Base-by-base conservation (phyloP, 1,140 invertebrate genomes). In the Formica selysi region DNA sequence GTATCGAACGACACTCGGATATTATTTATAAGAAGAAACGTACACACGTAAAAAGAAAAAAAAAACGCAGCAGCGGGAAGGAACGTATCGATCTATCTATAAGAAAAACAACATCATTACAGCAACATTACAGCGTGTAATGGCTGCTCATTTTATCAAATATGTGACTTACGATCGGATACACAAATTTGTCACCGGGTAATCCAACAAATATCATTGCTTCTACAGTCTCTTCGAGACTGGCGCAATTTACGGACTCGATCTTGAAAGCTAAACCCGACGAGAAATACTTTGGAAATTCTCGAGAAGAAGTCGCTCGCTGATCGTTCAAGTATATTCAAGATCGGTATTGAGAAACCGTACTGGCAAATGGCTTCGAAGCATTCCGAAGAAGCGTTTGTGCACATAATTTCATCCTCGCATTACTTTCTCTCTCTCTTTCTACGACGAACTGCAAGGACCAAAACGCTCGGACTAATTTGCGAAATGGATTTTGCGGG, bases 391-490 rank as follows among this genome's bases (percentile, higher is more conserved):
- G 84, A 84, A 61, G 61, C 48, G 26, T 89, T 76, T 89, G 61
- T 83, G 76, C 85, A 74, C 59, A 19, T 78, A 29, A 86, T 89
- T 67, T 59, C 26, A 76, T 79, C 70, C 59, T 83, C 41, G 51
- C 70, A 65, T 59, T 79, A 65, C 62, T 51, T 62, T 16, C 54
- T 19, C 29, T 73, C 44, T n/a, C 36, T 73, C 44, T 51, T 26
- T 74, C 36, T 51, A 32, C 29, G 54, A 57, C 22, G 3, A 65
- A 41, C 29, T 76, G 65, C n/a, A 64, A 44, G 61, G 13, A 48
- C 29, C 10, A 48, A 51, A 32, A 78, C 44, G 44, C 64, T 62
- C 48, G 48, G 6, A 26, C 19, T 68, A 36, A 32, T 59, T 61
- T 44, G 26, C 19, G 32, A 68, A 70, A 70, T 16, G 32, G 78